phyloP scores from a whole-genome alignment of 35 echinoderm and acorn worm genomes.

The Strongylocentrotus purpuratus region DNA sequence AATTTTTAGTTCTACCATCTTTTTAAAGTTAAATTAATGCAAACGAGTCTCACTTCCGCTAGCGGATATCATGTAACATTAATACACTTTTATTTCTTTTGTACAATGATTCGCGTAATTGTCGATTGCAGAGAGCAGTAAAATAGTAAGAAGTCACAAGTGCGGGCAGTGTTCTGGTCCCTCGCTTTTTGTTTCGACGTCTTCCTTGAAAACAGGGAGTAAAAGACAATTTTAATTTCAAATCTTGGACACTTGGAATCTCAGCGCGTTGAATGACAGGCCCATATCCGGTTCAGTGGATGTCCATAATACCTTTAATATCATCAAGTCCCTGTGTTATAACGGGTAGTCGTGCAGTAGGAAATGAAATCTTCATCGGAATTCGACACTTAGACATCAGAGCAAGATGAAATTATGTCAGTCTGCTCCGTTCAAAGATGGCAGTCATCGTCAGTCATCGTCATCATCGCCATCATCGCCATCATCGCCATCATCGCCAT shows the following conservation, averaged over 20 bases:
- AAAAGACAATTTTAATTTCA: not conserved
- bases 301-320: conserved; percentile 5
- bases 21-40: not conserved
- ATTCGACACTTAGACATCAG: not conserved
- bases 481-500: too few relatives aligned
- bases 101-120: too few relatives aligned
- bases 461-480: too few relatives aligned
- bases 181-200: not conserved
- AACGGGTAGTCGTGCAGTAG: not conserved
- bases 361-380: conserved; percentile 17
- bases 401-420: not conserved
- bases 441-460: too few relatives aligned
- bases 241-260: not conserved
- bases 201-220: not conserved
- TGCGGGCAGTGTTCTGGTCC: not conserved
- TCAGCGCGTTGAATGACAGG: not conserved
- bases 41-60: not conserved
- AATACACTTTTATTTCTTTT: not conserved
- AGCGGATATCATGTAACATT: not conserved
- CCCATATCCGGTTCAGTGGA: not conserved
- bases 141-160: not conserved
- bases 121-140: not conserved
- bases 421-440: not conserved
- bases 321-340: not conserved
- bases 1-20: too few relatives aligned